Evolutionary conservation across 2,888 invertebrate species (phyloP).

Genomic region (Sphaerophoria rueppellii): DNA sequence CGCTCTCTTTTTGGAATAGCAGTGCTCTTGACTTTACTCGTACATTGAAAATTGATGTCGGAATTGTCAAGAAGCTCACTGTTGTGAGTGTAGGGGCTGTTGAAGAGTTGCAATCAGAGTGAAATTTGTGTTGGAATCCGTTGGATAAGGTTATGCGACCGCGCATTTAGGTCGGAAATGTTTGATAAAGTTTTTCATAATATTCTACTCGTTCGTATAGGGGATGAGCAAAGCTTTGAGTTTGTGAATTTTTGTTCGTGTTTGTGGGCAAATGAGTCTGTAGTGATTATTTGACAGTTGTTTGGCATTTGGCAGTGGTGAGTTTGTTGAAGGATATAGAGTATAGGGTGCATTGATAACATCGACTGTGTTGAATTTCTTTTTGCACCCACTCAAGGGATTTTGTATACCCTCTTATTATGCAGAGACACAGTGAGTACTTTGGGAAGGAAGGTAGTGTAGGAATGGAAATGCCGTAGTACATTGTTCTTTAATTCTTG

Average conservation of each 20-base stretch:
- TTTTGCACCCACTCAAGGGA: too few relatives aligned
- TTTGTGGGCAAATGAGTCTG: too few relatives aligned
- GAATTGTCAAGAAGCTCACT: slow-evolving; percentile 2
- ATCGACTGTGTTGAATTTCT: too few relatives aligned
- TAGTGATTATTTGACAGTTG: too few relatives aligned
- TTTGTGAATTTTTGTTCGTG: background rate
- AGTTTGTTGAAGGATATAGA: too few relatives aligned
- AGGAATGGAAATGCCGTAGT: too few relatives aligned
- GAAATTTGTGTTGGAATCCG: slow-evolving; percentile 47
- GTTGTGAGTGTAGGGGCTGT: slow-evolving; percentile 17
- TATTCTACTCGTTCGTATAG: background rate
- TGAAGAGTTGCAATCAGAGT: slow-evolving; percentile 60
- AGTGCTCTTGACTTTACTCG: slow-evolving; percentile 26
- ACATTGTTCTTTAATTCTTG: too few relatives aligned
- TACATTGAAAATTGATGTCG: background rate
- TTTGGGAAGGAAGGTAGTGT: too few relatives aligned
- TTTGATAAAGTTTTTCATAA: slow-evolving; percentile 13
- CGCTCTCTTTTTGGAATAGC: slow-evolving; percentile 50
- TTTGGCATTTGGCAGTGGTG: too few relatives aligned
- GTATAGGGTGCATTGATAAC: too few relatives aligned
- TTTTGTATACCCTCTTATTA: too few relatives aligned
- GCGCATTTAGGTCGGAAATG: slow-evolving; percentile 55
- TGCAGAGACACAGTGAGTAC: too few relatives aligned
- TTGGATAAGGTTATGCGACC: slow-evolving; percentile 68
- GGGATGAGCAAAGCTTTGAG: slow-evolving; percentile 5